Conservation (phyloP, 1,140 invertebrate genomes). For the Asobara japonica region DNA sequence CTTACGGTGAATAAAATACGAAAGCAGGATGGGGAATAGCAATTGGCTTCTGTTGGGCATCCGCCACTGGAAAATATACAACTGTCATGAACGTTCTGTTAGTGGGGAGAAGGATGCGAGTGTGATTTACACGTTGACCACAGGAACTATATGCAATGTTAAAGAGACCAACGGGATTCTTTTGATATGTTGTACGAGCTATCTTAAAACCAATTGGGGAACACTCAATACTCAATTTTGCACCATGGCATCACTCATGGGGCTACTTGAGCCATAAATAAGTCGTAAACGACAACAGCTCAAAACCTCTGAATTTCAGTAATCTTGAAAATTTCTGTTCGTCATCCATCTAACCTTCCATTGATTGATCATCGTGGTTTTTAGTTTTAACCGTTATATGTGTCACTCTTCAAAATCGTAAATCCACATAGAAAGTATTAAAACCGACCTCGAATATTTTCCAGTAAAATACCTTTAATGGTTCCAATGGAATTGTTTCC, state of each 20-base stretch:
- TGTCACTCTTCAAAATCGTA: too few relatives aligned
- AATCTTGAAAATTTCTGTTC: background rate
- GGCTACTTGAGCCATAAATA: conserved; percentile 62
- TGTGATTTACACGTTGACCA: background rate
- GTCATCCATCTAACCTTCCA: background rate
- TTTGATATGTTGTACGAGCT: background rate
- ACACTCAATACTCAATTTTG: conserved; percentile 49
- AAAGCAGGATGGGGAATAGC: background rate
- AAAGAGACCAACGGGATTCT: background rate
- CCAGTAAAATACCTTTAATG: background rate
- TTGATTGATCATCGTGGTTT: background rate
- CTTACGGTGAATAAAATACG: background rate
- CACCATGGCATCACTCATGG: conserved; percentile 54
- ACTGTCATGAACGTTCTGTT: background rate
- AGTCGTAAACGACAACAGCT: conserved; percentile 50
- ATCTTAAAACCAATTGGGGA: background rate
- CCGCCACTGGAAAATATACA: background rate
- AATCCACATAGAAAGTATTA: too few relatives aligned
- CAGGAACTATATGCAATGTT: background rate
- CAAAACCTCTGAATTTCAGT: conserved; percentile 39
- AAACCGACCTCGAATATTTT: background rate
- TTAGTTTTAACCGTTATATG: background rate
- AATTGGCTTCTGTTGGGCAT: background rate
- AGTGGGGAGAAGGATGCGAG: background rate
- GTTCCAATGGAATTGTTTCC: background rate